A percentile compares a stretch with the other conserved stretches of the same genome.
phyloP scores from a whole-genome alignment of 92 coral and sea anemone genomes.

The Pocillopora meandrina region DNA sequence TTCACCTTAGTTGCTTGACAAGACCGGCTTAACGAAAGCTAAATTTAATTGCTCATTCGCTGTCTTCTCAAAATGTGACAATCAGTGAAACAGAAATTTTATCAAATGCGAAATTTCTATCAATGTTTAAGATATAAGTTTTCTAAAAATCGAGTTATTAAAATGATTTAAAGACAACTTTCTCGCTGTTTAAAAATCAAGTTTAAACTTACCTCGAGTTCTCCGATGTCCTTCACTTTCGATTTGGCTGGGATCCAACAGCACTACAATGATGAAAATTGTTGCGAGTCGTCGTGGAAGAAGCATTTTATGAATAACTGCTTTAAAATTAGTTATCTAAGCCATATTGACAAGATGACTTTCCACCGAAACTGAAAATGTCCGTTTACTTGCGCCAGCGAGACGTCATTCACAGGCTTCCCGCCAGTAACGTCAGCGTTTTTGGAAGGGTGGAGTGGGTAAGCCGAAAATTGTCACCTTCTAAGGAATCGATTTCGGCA shows the following conservation, averaged over 20 bases:
- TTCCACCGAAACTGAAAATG: constrained; percentile 4
- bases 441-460: constrained; percentile 28
- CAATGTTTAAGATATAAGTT: too few relatives aligned
- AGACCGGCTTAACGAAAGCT: too few relatives aligned
- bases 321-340: neutral
- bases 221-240: neutral
- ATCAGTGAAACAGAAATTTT: too few relatives aligned
- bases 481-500: neutral
- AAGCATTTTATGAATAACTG: constrained; percentile 12
- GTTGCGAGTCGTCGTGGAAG: neutral
- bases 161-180: too few relatives aligned
- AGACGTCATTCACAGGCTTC: constrained; percentile 29
- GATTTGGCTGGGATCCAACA: constrained; percentile 3
- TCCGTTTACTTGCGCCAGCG: constrained; percentile 32
- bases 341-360: neutral
- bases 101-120: too few relatives aligned
- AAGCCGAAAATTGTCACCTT: neutral
- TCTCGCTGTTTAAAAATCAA: too few relatives aligned
- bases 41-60: too few relatives aligned
- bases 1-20: too few relatives aligned
- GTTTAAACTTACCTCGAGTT: constrained; percentile 26
- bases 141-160: too few relatives aligned
- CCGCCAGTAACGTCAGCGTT: constrained; percentile 11
- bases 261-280: constrained; percentile 7
- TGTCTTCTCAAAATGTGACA: too few relatives aligned